phyloP scores from a whole-genome alignment of 1,140 invertebrate species.

The Leptonema lineaticorne region DNA sequence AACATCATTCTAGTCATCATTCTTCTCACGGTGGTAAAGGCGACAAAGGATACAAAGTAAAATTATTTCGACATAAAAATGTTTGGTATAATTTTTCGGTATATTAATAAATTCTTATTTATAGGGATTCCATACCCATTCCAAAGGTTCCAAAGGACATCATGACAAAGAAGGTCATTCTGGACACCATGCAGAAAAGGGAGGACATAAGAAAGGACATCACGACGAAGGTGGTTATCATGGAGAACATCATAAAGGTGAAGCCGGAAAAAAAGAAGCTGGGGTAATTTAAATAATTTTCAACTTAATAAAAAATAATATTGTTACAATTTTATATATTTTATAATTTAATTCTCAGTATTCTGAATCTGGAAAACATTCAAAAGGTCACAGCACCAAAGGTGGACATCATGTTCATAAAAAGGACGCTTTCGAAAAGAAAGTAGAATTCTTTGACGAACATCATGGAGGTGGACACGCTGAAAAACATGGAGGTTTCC shows the following conservation, averaged over 20 bases:
- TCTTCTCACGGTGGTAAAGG: constrained; percentile 58
- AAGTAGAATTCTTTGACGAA: constrained; percentile 72
- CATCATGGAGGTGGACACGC: constrained; percentile 65
- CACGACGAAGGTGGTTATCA: constrained; percentile 62
- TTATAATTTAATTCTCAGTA: constrained; percentile 47
- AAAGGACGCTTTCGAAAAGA: constrained; percentile 73
- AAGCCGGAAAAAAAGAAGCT: constrained; percentile 53
- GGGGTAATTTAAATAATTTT: constrained; percentile 44
- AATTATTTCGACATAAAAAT: not conserved
- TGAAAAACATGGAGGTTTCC: constrained; percentile 63
- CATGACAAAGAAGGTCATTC: constrained; percentile 64
- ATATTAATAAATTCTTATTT: constrained; percentile 8
- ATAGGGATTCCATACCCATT: constrained; percentile 58
- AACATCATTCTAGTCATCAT: constrained; percentile 54
- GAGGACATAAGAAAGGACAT: constrained; percentile 64
- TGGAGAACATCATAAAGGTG: constrained; percentile 61
- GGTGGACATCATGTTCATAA: constrained; percentile 72
- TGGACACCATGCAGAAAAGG: constrained; percentile 61
- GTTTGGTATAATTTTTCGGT: not conserved
- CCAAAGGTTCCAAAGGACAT: constrained; percentile 64
- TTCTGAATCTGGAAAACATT: constrained; percentile 65
- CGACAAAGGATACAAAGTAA: constrained; percentile 60
- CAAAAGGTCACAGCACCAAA: constrained; percentile 70
- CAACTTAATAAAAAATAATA: not conserved
- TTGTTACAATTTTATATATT: not conserved